A percentile compares a stretch with the other conserved stretches of the same genome.
phyloP scores from a whole-genome alignment of 2,888 invertebrate genomes.

The Tricholauxania praeusta region DNA sequence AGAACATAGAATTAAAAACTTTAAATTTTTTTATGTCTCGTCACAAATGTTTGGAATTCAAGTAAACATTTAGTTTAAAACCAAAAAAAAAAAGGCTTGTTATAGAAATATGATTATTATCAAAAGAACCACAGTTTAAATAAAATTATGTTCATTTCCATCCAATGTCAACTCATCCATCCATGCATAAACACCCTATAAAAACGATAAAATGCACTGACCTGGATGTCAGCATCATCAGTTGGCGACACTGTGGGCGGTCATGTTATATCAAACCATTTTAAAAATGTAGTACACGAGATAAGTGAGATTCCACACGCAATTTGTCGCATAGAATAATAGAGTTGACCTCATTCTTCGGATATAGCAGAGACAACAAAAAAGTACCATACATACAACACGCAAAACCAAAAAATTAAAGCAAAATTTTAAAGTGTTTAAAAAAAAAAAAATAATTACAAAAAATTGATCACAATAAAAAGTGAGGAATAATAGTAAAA shows the following conservation, averaged over 20 bases:
- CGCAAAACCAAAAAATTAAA: background rate
- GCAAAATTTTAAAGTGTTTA: no score
- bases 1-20: no score
- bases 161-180: background rate
- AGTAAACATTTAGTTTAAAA: no score
- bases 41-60: no score
- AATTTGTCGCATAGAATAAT: conserved; percentile 8
- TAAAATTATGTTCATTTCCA: background rate
- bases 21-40: no score
- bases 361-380: background rate
- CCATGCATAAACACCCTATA: background rate
- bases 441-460: no score
- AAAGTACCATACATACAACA: background rate
- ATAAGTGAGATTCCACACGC: conserved; percentile 27
- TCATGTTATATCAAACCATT: background rate
- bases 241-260: conserved; percentile 10
- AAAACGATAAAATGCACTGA: background rate
- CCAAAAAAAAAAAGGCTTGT: no score
- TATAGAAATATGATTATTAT: background rate
- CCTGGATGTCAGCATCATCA: conserved; percentile 7
- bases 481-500: no score
- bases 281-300: background rate
- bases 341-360: conserved; percentile 24
- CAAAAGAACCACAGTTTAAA: background rate
- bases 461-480: no score